Evolutionary conservation across 1,140 invertebrate genomes (phyloP), one percentile per base, ranked within the genome.

Genomic region (Rhynchophorus ferrugineus): DNA sequence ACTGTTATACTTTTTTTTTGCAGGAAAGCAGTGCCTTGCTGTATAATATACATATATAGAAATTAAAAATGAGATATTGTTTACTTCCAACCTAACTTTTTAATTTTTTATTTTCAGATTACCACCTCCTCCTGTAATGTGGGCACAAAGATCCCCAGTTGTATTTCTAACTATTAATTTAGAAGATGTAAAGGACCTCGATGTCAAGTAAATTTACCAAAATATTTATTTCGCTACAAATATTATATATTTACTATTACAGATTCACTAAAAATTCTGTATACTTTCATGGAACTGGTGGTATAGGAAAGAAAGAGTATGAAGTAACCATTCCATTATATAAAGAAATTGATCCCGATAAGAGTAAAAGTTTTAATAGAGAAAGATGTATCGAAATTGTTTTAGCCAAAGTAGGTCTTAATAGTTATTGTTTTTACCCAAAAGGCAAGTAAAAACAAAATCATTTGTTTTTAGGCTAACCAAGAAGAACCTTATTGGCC

Each of bases 141-240:
- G 93, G 94, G 94, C 93, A 14, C 92, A 97, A 72, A 80, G 87
- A 65, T 82, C 77, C 63, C 78, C 81, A 60, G 71, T 83, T 59
- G 71, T 97, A 34, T 94, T 82, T 70, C 71, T 96, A 43, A 95
- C 90, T 38, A 83, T 96, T 63, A 87, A 87, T 69, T 72, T 96
- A 57, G 91, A 94, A 78, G 87, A 90, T 64, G 91, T 87, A 69
- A 86, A 87, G 73, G 79, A 91, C 68, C 90, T 91, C 54, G 78
- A 81, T 58, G 78, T 91, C 55, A 84, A 87, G 75, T 77, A 67
- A 1, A 11, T 39, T 17, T 6, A 20, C 1, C 17, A 39, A 39
- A 39, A 8, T 39, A 39, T 13, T 39, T n/a, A 1, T 13, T 39
- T 8, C 17, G 7, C 37, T 13, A 8, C 17, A 22, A 17, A 2